Evolutionary conservation across 1,140 invertebrate species (phyloP).

Genomic region (Copidosoma floridanum): DNA sequence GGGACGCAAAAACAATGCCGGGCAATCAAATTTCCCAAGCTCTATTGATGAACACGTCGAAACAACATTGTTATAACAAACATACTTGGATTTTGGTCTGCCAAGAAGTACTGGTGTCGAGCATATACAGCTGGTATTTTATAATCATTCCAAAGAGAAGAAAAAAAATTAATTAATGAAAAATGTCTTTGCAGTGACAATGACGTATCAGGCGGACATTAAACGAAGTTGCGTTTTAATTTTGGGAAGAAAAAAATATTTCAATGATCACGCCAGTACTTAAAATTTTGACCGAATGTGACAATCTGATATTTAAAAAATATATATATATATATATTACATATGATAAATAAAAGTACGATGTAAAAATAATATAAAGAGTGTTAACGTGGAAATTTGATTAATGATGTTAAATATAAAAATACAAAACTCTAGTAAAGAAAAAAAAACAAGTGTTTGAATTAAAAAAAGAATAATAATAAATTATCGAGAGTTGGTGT

Average conservation of each 20-base stretch:
- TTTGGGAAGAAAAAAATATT: too few species aligned
- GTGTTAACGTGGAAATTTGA: conserved; percentile 25
- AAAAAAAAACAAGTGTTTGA: conserved; percentile 27
- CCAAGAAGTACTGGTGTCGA: conserved; percentile 7
- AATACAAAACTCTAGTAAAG: conserved; percentile 23
- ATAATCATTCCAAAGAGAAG: too few species aligned
- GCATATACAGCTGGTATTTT: too few species aligned
- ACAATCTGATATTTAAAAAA: conserved; percentile 20
- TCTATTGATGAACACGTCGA: too few species aligned
- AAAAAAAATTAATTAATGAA: too few species aligned
- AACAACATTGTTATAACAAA: too few species aligned
- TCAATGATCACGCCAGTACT: conserved; percentile 4
- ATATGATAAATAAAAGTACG: conserved; percentile 29
- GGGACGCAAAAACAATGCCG: too few species aligned
- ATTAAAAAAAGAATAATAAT: conserved; percentile 32
- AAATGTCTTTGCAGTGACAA: too few species aligned
- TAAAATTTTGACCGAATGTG: conserved; percentile 19
- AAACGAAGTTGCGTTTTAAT: too few species aligned
- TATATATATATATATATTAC: conserved; percentile 21
- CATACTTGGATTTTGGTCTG: conserved; percentile 21
- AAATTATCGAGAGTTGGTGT: conserved; percentile 47
- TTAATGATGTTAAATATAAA: too few species aligned
- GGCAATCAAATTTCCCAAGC: too few species aligned
- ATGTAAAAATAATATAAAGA: conserved; percentile 22
- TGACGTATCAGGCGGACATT: too few species aligned